These are phyloP conservation scores for Cybosia mesomella DNA, from an alignment of 2,888 invertebrate genomes.

Conservation along the genomic window DNA sequence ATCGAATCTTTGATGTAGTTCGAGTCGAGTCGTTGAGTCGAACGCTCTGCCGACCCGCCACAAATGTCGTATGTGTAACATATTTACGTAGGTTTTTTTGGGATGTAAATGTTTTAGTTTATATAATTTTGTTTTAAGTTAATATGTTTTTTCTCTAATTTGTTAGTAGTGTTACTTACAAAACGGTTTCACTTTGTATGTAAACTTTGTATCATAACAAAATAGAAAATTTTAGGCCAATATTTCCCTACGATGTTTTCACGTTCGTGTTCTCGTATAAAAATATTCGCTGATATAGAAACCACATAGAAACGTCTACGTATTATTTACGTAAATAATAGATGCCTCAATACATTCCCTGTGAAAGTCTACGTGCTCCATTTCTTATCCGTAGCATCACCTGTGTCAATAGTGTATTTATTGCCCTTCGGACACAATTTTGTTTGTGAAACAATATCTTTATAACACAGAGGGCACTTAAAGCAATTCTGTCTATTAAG, in stretches of 20 bases:
- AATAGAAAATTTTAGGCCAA: slow-evolving; percentile 4
- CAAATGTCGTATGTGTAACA: too few relatives aligned
- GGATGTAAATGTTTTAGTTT: too few relatives aligned
- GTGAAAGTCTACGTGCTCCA: slow-evolving; percentile 18
- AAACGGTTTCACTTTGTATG: too few relatives aligned
- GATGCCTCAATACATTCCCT: slow-evolving; percentile 32
- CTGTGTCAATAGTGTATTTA: slow-evolving; percentile 51
- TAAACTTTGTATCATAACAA: neutral
- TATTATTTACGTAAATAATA: slow-evolving; percentile 42
- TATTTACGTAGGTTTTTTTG: too few relatives aligned
- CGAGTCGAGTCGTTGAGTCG: neutral
- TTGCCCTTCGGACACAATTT: slow-evolving; percentile 37
- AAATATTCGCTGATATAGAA: slow-evolving; percentile 17
- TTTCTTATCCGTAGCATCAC: slow-evolving; percentile 39
- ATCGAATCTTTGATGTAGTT: neutral
- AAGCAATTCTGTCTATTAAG: slow-evolving; percentile 4
- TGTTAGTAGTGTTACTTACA: too few relatives aligned
- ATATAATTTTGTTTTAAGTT: too few relatives aligned
- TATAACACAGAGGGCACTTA: neutral
- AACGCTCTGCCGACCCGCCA: too few relatives aligned
- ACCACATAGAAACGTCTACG: slow-evolving; percentile 28
- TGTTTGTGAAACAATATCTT: slow-evolving; percentile 39
- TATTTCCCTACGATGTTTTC: slow-evolving; percentile 2
- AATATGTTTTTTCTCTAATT: too few relatives aligned
- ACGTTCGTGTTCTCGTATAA: slow-evolving; percentile 4